These are phyloP conservation scores for Ceryle rudis DNA, from an alignment of 2,797 vertebrate species.

Conservation along the genomic window DNA sequence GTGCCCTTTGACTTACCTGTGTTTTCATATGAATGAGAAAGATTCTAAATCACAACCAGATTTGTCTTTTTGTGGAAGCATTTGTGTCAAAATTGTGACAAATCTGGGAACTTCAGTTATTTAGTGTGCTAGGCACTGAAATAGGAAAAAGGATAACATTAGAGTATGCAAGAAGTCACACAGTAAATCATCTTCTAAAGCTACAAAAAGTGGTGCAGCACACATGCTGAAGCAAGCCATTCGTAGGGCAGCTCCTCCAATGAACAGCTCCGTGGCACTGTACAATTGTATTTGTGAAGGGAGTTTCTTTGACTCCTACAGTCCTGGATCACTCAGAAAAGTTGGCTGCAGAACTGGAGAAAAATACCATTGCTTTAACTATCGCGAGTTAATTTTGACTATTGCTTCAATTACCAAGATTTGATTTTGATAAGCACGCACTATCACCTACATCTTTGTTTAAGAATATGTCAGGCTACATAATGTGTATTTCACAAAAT, in stretches of 20 bases:
- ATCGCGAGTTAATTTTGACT: too few species aligned
- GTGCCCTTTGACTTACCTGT: background rate
- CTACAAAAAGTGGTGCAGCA: background rate
- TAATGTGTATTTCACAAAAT: background rate
- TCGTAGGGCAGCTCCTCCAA: background rate
- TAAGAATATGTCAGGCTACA: background rate
- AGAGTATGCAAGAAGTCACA: background rate
- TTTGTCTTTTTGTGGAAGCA: background rate
- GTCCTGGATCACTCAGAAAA: background rate
- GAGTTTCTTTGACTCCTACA: background rate
- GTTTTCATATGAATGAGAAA: background rate
- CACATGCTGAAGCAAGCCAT: background rate
- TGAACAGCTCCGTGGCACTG: accelerated
- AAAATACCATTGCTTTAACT: background rate
- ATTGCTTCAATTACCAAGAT: background rate
- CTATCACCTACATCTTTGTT: background rate
- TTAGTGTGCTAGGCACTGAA: background rate
- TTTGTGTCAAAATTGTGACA: background rate
- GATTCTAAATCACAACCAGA: background rate
- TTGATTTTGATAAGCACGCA: background rate
- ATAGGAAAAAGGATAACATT: background rate
- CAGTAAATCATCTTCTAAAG: background rate
- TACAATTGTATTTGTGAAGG: background rate
- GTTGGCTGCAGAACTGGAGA: background rate
- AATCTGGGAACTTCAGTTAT: background rate